Base-by-base conservation (phyloP, 2,113 vertebrate species). In the Poecile atricapillus region DNA sequence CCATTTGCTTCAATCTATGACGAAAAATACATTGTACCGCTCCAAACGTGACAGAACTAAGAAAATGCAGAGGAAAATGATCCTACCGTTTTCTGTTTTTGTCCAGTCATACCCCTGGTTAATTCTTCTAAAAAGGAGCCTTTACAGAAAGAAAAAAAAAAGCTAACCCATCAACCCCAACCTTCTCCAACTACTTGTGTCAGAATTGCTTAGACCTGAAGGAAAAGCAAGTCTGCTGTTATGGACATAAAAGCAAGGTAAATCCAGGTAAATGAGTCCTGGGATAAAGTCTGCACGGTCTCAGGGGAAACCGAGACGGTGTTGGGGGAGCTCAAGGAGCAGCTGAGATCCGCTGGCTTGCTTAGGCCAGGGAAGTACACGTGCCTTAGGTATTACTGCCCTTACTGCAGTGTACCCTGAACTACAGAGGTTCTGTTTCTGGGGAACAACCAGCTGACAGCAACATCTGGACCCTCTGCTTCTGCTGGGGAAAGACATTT, bases 251-350 rank as follows among this genome's bases (percentile, higher is more conserved):
- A 41, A 82, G n/a, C 56, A 55, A 59, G 37, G 43, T 33, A 77
- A 43, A 44, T 5, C 69, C 55, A 77, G 20, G 46, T 31, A 37
- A 55, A 39, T 4, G 1, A 1, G 25, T 16, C 8, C 39, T 49
- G 44, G n/a, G 13, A 41, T 37, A 5, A 78, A 70, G 28, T 10
- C 47, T 37, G 27, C 6, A 0, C 2, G 11, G 9, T 27, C 13
- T 3, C 0, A 1, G 30, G 13, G 17, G 2, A 49, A 37, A 0
- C 25, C 20, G 8, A 13, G 68, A 24, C 7, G 14, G 15, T 11
- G 53, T 9, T 1, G 0, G 0, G 17, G 53, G n/a, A 79, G 14
- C 30, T 56, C 0, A 0, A 49, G 13, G 19, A 65, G 37, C 3
- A 2, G 50, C 30, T 0, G 0, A 74, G 47, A 74, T 25, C 22